Base-by-base conservation (phyloP, 2,797 vertebrate genomes). In the Bradypodion pumilum region DNA sequence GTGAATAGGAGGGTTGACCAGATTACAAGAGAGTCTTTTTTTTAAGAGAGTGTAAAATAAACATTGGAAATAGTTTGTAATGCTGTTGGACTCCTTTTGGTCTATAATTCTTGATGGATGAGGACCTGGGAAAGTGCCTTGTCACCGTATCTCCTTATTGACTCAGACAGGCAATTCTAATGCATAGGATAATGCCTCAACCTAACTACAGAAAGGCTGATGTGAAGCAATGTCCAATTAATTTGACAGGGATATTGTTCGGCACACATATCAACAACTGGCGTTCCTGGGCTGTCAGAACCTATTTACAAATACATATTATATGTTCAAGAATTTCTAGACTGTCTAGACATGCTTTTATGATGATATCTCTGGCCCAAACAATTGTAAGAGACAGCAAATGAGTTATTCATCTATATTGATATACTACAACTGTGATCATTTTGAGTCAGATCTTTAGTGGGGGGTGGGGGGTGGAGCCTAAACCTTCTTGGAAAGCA, bases 201-300 rank as follows among this genome's bases (percentile, higher is more conserved):
- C 29, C 74, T 73, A 27, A 46, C 73, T 44, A 29, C 0, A 3
- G 56, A 21, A 9, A 27, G 6, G 44, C 72, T 37, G 74, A 37
- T 74, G 79, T 76, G 60, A 79, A 44, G 49, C 23, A 32, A 32
- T 21, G 46, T 46, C 78, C 78, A 77, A 49, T n/a, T 78, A 7
- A 35, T 49, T 4, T 63, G 72, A 15, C 60, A 77, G 49, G 46
- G 73, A 65, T 52, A 70, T 70, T 29, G 73, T 87, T 87, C 59
- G 49, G 42, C 80, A 69, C 1, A 0, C 76, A 59, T 68, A 77
- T 82, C 79, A 90, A 84, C 81, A 78, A 82, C 70, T 40, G 0
- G 0, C 9, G 12, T 74, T 84, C 56, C 68, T 79, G 2, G 0
- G 35, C 56, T 88, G 82, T 60, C 88, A 84, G 65, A 35, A 87